phyloP scores from a whole-genome alignment of 1,140 invertebrate genomes.

The Brachionus paranguensis region DNA sequence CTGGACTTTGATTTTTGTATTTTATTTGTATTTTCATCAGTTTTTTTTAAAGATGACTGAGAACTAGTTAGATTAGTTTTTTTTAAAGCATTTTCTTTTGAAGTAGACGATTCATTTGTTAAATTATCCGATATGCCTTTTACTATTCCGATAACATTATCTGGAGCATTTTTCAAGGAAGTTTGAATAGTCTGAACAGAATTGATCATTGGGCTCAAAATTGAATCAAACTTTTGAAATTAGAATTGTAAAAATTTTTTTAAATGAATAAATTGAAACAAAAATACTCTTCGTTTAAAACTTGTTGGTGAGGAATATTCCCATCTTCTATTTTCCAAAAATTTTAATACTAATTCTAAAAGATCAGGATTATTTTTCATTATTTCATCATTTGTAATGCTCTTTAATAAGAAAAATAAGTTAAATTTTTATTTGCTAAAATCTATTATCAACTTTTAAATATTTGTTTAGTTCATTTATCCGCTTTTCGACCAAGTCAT shows the following conservation, averaged over 20 bases:
- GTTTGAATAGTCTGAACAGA: constrained; percentile 70
- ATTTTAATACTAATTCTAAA: constrained; percentile 65
- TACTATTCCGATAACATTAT: constrained; percentile 62
- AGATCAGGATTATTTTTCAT: constrained; percentile 64
- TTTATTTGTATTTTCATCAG: neutral
- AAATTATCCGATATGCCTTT: constrained; percentile 36
- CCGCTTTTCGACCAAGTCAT: constrained; percentile 75
- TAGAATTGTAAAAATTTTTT: too few relatives aligned
- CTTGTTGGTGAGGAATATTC: constrained; percentile 58
- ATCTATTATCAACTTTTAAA: neutral
- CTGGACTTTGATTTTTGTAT: neutral
- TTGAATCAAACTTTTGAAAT: constrained; percentile 47
- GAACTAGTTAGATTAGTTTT: neutral
- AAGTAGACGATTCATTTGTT: neutral
- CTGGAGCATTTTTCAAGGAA: constrained; percentile 71
- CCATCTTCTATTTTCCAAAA: constrained; percentile 74
- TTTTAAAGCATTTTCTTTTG: neutral
- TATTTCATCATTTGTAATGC: constrained; percentile 62
- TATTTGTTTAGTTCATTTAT: constrained; percentile 78
- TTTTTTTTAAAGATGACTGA: neutral
- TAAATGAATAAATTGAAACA: constrained; percentile 43
- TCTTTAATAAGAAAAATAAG: constrained; percentile 56
- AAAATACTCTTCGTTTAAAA: constrained; percentile 51
- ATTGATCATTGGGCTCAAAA: constrained; percentile 72
- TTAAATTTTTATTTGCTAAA: neutral